A percentile compares a stretch with the other conserved stretches of the same genome.
These are phyloP conservation scores for Sepiola atlantica DNA, from an alignment of 2,888 invertebrate species.

Conservation along the genomic window DNA sequence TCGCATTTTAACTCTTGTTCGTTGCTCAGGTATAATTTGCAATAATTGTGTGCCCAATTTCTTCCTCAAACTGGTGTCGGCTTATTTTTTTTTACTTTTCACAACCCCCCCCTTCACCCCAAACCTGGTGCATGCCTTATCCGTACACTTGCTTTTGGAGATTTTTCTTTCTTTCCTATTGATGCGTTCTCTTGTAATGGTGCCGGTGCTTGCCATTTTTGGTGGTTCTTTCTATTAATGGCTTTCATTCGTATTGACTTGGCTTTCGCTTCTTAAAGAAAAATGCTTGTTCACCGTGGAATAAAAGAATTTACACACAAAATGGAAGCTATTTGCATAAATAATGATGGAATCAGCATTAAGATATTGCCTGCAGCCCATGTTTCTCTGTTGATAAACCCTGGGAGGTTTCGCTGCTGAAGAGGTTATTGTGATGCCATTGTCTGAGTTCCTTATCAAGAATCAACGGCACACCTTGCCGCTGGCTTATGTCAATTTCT, in stretches of 20 bases:
- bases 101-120: not conserved
- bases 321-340: slow-evolving; percentile 24
- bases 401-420: slow-evolving; percentile 19
- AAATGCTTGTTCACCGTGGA: not conserved
- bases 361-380: slow-evolving; percentile 8
- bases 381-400: slow-evolving; percentile 32
- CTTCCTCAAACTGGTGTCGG: not conserved
- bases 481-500: slow-evolving; percentile 21
- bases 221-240: slow-evolving; percentile 18
- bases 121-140: not conserved
- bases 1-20: not conserved
- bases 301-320: slow-evolving; percentile 19
- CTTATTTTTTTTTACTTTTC: not conserved
- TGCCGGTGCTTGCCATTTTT: not conserved
- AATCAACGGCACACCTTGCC: slow-evolving; percentile 32
- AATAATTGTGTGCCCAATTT: slow-evolving; percentile 32
- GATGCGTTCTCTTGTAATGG: not conserved
- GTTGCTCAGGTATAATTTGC: not conserved
- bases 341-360: slow-evolving; percentile 10
- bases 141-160: not conserved
- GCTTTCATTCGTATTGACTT: slow-evolving; percentile 18
- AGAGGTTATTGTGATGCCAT: slow-evolving; percentile 22
- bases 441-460: not conserved
- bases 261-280: not conserved
- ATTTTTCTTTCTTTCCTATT: not conserved